Percentiles rank a stretch among this genome's conserved stretches.
Conservation (phyloP, 1,140 invertebrate species). For the Caenorhabditis latens region DNA sequence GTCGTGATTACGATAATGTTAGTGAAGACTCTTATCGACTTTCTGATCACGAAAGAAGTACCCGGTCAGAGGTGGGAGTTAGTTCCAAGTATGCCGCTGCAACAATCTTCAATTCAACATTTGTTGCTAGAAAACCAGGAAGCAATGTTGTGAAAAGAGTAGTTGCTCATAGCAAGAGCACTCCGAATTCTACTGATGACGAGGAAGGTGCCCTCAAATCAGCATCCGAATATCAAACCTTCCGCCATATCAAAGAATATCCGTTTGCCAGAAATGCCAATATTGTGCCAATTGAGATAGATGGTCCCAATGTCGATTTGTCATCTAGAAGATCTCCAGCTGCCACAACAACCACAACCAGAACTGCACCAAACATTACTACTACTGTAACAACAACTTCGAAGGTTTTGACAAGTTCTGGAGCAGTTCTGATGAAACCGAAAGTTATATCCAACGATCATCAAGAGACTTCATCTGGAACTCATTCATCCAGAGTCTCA, state of each 20-base stretch:
- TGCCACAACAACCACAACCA: constrained; percentile 6
- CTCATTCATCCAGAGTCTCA: constrained; percentile 40
- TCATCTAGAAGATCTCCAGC: not conserved
- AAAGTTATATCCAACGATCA: constrained; percentile 51
- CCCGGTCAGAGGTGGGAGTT: constrained; percentile 48
- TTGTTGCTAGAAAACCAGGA: constrained; percentile 74
- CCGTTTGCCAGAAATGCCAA: constrained; percentile 44
- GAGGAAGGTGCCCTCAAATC: constrained; percentile 48
- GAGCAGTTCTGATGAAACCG: constrained; percentile 47
- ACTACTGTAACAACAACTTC: constrained; percentile 41
- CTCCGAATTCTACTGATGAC: constrained; percentile 65
- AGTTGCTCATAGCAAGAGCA: constrained; percentile 63
- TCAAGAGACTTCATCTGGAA: constrained; percentile 48
- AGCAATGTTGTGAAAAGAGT: constrained; percentile 75
- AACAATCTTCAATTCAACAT: constrained; percentile 73
- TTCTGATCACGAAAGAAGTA: constrained; percentile 67
- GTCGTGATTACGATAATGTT: constrained; percentile 78
- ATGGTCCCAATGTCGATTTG: constrained; percentile 63
- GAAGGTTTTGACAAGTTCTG: constrained; percentile 53
- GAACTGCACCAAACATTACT: not conserved
- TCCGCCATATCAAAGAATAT: constrained; percentile 53
- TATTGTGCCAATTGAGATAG: constrained; percentile 63
- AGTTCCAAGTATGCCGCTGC: constrained; percentile 20
- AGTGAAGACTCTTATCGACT: constrained; percentile 78
- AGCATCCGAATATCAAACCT: constrained; percentile 22